Evolutionary conservation across 2,113 vertebrate species (phyloP), one percentile per base, ranked within the genome.

Genomic region (Saguinus midas): DNA sequence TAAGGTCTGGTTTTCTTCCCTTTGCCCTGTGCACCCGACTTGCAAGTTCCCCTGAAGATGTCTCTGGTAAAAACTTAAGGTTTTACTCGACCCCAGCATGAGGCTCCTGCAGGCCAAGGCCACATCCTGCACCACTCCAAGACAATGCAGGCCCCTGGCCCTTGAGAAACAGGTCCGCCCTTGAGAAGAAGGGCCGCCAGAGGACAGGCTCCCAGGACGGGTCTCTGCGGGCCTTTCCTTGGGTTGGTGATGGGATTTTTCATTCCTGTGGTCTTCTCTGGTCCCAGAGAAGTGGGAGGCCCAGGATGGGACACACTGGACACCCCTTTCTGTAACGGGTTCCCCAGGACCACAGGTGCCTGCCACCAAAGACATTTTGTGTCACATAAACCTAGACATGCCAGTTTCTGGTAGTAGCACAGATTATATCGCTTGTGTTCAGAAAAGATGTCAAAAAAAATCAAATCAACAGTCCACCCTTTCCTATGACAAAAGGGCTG

Each of bases 221-320:
- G 61, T 27, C 80, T 92, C 85, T 66, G 32, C 12, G 20, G 68
- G 66, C 70, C 40, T 43, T 45, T 40, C 61, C 23, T 57, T 17
- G 86, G 82, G 86, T 20, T 32, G 18, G 29, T 50, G 75, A 17
- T 43, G 7, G 20, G 13, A 10, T 64, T 64, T 29, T 55, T 12
- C 27, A 58, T n/a, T 16, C 16, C 91, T 5, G 5, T 9, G 35
- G 75, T 75, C 48, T 48, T 18, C 11, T 32, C 23, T 17, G 21
- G 57, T 35, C 52, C 43, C 43, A 43, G 43, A 43, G 43, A 43
- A 43, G 43, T 43, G 43, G 10, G 45, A 76, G 9, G 48, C 18
- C 13, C 21, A 8, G 32, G 14, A 25, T 0, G 0, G 16, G 43
- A 13, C 0, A 35, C 40, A 66, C 3, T 40, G 13, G 58, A 37